Evolutionary conservation across 2,888 invertebrate genomes (phyloP).

Genomic region (Koerneria pararmatus): DNA sequence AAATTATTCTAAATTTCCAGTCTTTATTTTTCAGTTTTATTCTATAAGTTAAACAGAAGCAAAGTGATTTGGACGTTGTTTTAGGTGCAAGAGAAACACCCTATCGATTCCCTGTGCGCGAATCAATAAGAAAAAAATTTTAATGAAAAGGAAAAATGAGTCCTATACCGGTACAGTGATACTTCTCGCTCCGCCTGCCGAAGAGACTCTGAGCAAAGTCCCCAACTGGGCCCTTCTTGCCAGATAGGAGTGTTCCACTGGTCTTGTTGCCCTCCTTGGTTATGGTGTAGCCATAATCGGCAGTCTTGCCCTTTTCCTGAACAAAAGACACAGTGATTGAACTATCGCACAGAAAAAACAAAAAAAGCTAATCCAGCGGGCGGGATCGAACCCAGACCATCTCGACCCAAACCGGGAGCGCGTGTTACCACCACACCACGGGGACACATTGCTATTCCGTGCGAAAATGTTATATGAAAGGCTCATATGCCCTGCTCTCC

Average conservation of each 20-base stretch:
- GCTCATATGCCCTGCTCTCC: too few species aligned
- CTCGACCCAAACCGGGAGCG: too few species aligned
- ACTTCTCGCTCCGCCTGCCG: conserved; percentile 54
- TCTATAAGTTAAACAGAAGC: background rate
- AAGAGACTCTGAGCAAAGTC: conserved; percentile 50
- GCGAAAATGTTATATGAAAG: too few species aligned
- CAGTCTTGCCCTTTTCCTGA: conserved; percentile 50
- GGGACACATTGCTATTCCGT: too few species aligned
- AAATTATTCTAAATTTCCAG: background rate
- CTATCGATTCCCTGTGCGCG: too few species aligned
- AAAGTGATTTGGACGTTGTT: too few species aligned
- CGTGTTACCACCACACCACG: too few species aligned
- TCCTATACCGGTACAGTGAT: conserved; percentile 48
- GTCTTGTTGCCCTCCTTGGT: conserved; percentile 52
- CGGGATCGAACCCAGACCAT: too few species aligned
- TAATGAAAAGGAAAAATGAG: background rate
- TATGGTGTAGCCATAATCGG: conserved; percentile 56
- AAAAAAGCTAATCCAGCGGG: too few species aligned
- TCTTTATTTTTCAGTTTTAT: background rate
- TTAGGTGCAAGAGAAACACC: too few species aligned
- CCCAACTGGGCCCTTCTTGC: conserved; percentile 36
- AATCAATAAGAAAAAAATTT: conserved; percentile 18
- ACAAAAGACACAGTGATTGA: too few species aligned
- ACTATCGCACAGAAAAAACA: too few species aligned
- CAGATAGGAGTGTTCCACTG: conserved; percentile 47